These are phyloP conservation scores for Helicolenus hilgendorfi DNA, from an alignment of 2,797 vertebrate species.

Conservation along the genomic window DNA sequence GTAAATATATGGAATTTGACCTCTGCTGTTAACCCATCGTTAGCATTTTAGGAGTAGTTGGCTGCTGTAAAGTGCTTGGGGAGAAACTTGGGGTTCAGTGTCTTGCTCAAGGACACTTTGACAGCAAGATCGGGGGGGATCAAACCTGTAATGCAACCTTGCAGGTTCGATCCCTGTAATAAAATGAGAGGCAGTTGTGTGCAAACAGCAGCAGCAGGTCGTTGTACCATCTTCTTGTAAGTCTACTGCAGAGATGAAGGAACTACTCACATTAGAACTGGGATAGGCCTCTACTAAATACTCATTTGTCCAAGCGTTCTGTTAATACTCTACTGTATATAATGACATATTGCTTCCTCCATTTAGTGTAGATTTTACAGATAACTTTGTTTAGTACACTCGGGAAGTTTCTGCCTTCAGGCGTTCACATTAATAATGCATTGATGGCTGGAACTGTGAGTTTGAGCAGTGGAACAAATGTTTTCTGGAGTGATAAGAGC, in stretches of 20 bases:
- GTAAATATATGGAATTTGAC: too few species aligned
- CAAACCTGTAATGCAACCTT: too few species aligned
- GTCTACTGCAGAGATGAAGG: neutral
- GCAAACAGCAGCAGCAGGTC: neutral
- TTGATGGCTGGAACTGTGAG: neutral
- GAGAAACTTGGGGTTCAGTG: too few species aligned
- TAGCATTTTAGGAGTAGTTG: too few species aligned
- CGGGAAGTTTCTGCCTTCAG: conserved; percentile 20
- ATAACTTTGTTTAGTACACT: conserved; percentile 48
- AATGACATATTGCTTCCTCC: conserved; percentile 4
- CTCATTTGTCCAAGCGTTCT: neutral
- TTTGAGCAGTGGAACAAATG: conserved; percentile 20
- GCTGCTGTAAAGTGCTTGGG: too few species aligned
- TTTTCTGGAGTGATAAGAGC: conserved; percentile 40
- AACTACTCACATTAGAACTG: neutral
- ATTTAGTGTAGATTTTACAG: conserved; percentile 28
- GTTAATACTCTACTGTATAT: neutral
- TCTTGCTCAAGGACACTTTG: too few species aligned
- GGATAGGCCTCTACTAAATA: conserved; percentile 7
- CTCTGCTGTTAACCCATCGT: too few species aligned
- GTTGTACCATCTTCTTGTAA: neutral
- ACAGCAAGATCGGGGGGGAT: too few species aligned
- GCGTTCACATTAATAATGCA: conserved; percentile 42
- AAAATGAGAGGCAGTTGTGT: neutral
- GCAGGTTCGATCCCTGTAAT: neutral